Base-by-base conservation (phyloP, 2,797 vertebrate genomes). In the Morus bassanus region DNA sequence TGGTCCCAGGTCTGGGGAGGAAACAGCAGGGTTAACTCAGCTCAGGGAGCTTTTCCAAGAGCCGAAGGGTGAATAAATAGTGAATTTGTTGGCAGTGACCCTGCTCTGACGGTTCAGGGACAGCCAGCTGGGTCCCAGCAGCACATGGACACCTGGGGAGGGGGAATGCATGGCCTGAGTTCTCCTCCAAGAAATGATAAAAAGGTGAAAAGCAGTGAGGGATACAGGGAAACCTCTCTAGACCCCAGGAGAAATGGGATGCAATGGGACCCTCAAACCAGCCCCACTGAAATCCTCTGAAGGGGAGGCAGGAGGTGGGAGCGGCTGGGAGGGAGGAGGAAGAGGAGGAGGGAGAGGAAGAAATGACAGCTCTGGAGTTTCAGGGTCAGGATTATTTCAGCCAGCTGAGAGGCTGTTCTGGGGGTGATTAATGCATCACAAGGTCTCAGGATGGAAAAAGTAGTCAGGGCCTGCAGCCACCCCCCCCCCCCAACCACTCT, bases 361-460 rank as follows among this genome's bases (percentile, higher is more conserved):
- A 87, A 89, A 88, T 75, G 48, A 85, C 85, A 95, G 4, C 45
- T 48, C 53, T 85, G 59, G 88, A 86, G 61, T 94, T 88, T 77
- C 23, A 35, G 94, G 89, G 82, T 94, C 86, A 83, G 94, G 73
- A 80, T 4, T 0, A 88, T 81, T 96, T 89, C 65, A 95, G 92
- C 86, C 2, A 7, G 61, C 92, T 90, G 93, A 35, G 51, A 48
- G 41, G 79, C 89, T 94, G 85, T 46, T 94, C 84, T 68, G 61
- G 37, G 80, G 46, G 73, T 93, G 95, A 96, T 96, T 94, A 95
- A 96, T 89, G 76, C 68, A 83, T 93, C 96, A 96, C 87, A 95
- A 93, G 94, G 89, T 92, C 85, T 31, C 33, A 35, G 53, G 68
- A 95, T 69, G 92, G 94, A 96, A 96, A 96, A 96, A 89, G 81